phyloP scores from a whole-genome alignment of 2,113 vertebrate species.

The Aix galericulata region DNA sequence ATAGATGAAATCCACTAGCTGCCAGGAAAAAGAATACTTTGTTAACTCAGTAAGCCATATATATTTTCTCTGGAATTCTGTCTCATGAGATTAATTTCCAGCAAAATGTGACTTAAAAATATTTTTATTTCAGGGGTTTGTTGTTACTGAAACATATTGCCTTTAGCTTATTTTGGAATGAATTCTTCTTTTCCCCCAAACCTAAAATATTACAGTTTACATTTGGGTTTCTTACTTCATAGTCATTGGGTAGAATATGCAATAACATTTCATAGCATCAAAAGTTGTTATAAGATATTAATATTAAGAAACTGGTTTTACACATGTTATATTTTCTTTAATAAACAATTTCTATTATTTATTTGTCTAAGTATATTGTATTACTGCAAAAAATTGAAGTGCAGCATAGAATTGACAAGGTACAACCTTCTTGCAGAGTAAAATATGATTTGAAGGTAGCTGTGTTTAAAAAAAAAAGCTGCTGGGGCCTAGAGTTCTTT shows the following conservation, averaged over 20 bases:
- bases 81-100: not conserved
- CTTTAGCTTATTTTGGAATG: not conserved
- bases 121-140: not conserved
- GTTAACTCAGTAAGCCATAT: not conserved
- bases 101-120: not conserved
- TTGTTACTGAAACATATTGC: not conserved
- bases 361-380: not conserved
- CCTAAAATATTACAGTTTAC: not conserved
- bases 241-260: not conserved
- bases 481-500: not conserved
- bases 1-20: not conserved
- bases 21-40: rapidly evolving
- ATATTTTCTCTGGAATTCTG: not conserved
- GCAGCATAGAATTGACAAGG: not conserved
- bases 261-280: not conserved
- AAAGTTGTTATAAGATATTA: not conserved
- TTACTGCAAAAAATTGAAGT: not conserved
- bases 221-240: not conserved
- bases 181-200: rapidly evolving
- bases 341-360: not conserved
- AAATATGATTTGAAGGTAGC: not conserved
- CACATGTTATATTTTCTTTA: rapidly evolving
- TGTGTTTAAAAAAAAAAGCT: not conserved
- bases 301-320: not conserved
- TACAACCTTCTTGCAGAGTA: not conserved